Evolutionary conservation across 2,888 invertebrate species (phyloP), one percentile per base, ranked within the genome.

Genomic region (Ethmia dodecea): DNA sequence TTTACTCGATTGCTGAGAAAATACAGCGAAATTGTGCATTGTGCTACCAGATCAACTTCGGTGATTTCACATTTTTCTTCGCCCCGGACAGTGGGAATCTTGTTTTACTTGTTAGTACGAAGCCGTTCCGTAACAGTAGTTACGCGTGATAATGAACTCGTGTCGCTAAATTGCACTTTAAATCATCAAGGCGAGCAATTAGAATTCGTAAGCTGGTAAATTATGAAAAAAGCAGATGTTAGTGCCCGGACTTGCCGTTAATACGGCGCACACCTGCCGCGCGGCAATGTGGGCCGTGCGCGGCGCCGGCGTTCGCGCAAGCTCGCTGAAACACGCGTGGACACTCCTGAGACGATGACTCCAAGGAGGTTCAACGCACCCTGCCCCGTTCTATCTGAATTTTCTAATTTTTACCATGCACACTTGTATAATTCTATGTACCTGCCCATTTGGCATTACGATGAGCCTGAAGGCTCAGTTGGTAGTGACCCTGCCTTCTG

Each of bases 171-270:
- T 58, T 56, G 49, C 63, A 61, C 59, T 64, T 57, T 60, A 60
- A 68, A 63, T 65, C 60, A 63, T 65, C 61, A 55, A 53, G 51
- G 50, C 24, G 42, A 48, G 57, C 66, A 74, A 73, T 79, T 74
- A 68, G 64, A 74, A 77, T 75, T 72, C 55, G 26, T 58, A 55
- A 12, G 43, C 43, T 57, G 56, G 71, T 72, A 66, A 63, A 73
- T 77, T 72, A 71, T 71, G 64, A 66, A 78, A 77, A 77, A 79
- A 75, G 81, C 83, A 84, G 84, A 81, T 83, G 83, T 72, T 57
- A 60, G 56, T 48, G 55, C 62, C 61, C 63, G 67, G 66, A 72
- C 65, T 68, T 60, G 65, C 64, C 63, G 73, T 72, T 73, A 72
- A 70, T 62, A 63, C 58, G 45, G 47, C 37, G 45, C 59, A 68